Conservation (phyloP, 2,888 invertebrate species). For the Lucinisca nassula region DNA sequence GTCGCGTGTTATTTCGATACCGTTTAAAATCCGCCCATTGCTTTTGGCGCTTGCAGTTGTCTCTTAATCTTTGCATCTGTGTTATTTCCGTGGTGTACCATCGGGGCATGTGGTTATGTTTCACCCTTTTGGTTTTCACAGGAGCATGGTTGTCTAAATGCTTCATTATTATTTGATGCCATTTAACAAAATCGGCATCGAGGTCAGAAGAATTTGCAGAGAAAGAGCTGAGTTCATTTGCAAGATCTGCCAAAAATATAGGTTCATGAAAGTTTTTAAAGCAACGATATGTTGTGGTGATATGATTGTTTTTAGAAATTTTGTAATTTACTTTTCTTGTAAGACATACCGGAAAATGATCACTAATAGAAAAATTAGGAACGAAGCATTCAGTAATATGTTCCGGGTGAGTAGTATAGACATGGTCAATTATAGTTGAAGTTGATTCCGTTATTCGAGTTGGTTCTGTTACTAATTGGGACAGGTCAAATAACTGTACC, state of each 20-base stretch:
- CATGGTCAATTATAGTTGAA: not conserved
- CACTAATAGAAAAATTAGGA: not conserved
- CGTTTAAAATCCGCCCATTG: not conserved
- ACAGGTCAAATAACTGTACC: not conserved
- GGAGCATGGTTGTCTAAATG: not conserved
- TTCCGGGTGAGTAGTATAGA: not conserved
- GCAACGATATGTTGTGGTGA: not conserved
- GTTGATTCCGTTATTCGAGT: constrained; percentile 6
- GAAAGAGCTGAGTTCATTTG: not conserved
- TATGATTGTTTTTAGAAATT: not conserved
- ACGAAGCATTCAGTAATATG: not conserved
- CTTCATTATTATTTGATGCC: not conserved
- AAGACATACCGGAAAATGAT: not conserved
- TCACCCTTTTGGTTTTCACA: not conserved
- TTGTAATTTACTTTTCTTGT: not conserved
- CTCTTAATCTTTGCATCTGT: not conserved
- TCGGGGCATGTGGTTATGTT: not conserved
- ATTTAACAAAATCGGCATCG: not conserved
- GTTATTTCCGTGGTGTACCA: not conserved
- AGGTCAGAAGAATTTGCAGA: not conserved
- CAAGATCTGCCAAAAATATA: not conserved
- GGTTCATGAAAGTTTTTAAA: not conserved
- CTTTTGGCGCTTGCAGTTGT: not conserved
- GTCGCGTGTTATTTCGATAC: not conserved
- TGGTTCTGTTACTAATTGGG: constrained; percentile 1